These are phyloP conservation scores for Cremastinae sp. DNA, from an alignment of 2,888 invertebrate genomes.

Conservation along the genomic window DNA sequence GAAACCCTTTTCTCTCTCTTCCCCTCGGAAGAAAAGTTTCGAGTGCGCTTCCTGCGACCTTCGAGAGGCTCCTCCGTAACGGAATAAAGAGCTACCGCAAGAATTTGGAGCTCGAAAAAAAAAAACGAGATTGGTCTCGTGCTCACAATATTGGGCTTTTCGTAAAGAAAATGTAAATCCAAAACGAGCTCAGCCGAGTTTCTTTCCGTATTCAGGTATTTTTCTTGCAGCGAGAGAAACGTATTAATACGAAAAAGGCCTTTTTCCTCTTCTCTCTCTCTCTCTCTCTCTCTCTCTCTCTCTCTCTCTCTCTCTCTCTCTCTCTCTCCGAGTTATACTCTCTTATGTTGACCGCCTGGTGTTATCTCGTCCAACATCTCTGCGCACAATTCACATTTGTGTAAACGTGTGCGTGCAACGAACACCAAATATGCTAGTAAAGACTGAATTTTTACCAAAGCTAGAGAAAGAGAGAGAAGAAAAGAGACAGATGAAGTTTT, in stretches of 20 bases:
- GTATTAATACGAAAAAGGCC: slow-evolving; percentile 20
- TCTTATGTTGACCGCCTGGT: slow-evolving; percentile 69
- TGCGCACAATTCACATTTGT: slow-evolving; percentile 29
- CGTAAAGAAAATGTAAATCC: slow-evolving; percentile 65
- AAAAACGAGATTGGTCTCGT: slow-evolving; percentile 53
- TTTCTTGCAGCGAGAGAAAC: neutral
- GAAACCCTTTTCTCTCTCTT: neutral
- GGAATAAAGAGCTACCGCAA: slow-evolving; percentile 40
- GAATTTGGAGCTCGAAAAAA: no score
- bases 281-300: slow-evolving; percentile 21
- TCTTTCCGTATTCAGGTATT: slow-evolving; percentile 66
- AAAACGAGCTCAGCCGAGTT: slow-evolving; percentile 59
- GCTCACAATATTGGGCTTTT: slow-evolving; percentile 24
- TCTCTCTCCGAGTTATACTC: slow-evolving; percentile 51
- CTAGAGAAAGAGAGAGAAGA: slow-evolving; percentile 3
- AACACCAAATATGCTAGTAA: slow-evolving; percentile 37
- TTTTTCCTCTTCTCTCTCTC: no score
- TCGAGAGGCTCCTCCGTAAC: slow-evolving; percentile 34
- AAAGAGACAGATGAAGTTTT: slow-evolving; percentile 9
- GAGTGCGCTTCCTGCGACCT: slow-evolving; percentile 10
- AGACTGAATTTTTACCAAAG: slow-evolving; percentile 38
- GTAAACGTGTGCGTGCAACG: neutral
- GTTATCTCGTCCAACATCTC: slow-evolving; percentile 71
- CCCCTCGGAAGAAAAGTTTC: slow-evolving; percentile 17
- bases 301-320: no score